Percentiles rank a stretch among this genome's conserved stretches.
phyloP scores from a whole-genome alignment of 1,140 invertebrate species.

The Thaumatotibia leucotreta region DNA sequence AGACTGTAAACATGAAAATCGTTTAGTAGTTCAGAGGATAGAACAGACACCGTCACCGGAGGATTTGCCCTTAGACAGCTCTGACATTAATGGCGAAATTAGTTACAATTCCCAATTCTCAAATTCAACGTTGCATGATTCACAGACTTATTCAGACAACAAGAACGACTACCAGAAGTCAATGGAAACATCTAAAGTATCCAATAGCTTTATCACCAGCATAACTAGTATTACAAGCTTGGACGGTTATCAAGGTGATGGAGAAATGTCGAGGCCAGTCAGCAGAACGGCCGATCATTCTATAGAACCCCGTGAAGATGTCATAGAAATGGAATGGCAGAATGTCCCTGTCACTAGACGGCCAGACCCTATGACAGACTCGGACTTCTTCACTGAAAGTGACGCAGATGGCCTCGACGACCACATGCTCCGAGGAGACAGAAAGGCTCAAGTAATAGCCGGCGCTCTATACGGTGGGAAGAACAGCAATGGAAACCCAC shows the following conservation, averaged over 20 bases:
- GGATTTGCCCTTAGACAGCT: constrained; percentile 86
- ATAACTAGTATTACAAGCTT: constrained; percentile 91
- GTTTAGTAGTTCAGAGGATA: constrained; percentile 68
- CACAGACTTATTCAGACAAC: constrained; percentile 74
- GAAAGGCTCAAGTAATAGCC: constrained; percentile 87
- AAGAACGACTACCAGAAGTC: constrained; percentile 78
- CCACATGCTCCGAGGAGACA: constrained; percentile 81
- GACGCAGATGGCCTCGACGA: constrained; percentile 89
- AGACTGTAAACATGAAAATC: constrained; percentile 64
- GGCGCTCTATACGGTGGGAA: constrained; percentile 86
- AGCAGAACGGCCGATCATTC: constrained; percentile 85
- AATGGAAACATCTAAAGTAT: constrained; percentile 78
- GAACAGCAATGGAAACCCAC: constrained; percentile 71
- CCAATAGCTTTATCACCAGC: constrained; percentile 87
- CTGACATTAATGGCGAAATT: constrained; percentile 76
- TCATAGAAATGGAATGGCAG: constrained; percentile 74
- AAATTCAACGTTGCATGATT: constrained; percentile 63
- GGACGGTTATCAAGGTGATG: constrained; percentile 92
- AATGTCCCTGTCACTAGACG: constrained; percentile 76
- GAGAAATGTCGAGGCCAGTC: constrained; percentile 87
- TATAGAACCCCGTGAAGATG: constrained; percentile 63
- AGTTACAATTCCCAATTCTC: constrained; percentile 69
- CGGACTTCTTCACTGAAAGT: constrained; percentile 92
- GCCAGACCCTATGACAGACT: constrained; percentile 91
- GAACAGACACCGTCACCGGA: constrained; percentile 89